A percentile compares a stretch with the other conserved stretches of the same genome.
These are phyloP conservation scores for Diploscapter pachys DNA, from an alignment of 1,140 invertebrate species.

Conservation along the genomic window DNA sequence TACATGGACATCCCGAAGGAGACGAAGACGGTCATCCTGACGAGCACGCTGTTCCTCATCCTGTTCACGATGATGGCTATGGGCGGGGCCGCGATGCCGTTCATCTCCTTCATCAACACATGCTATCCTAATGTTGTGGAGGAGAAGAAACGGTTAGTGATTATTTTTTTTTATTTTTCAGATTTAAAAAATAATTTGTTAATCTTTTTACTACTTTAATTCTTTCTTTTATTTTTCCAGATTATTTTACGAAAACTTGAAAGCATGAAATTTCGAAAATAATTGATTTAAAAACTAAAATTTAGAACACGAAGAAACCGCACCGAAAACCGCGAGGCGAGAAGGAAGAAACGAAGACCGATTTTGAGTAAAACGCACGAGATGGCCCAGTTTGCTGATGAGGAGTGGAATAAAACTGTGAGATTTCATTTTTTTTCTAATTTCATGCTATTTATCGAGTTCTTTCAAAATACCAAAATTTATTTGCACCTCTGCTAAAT, in stretches of 20 bases:
- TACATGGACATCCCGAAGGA: slow-evolving; percentile 87
- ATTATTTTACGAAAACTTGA: too few relatives aligned
- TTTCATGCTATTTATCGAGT: not conserved
- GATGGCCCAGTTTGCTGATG: slow-evolving; percentile 7
- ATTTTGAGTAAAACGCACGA: slow-evolving; percentile 34
- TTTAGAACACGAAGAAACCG: too few relatives aligned
- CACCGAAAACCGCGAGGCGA: too few relatives aligned
- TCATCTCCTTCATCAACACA: slow-evolving; percentile 64
- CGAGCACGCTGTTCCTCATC: slow-evolving; percentile 92
- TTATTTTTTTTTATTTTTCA: too few relatives aligned
- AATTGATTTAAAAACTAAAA: too few relatives aligned
- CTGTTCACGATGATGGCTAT: slow-evolving; percentile 89
- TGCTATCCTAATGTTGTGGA: slow-evolving; percentile 19
- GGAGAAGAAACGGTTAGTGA: slow-evolving; percentile 1
- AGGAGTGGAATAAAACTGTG: not conserved
- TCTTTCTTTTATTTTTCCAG: too few relatives aligned
- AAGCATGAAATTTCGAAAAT: too few relatives aligned
- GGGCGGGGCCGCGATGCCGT: slow-evolving; percentile 91
- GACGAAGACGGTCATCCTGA: slow-evolving; percentile 89
- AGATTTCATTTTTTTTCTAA: not conserved
- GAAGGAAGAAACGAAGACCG: not conserved
- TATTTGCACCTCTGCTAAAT: not conserved
- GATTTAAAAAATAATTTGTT: too few relatives aligned
- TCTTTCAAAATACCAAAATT: not conserved
- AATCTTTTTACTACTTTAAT: too few relatives aligned